These are phyloP conservation scores for Holacanthella duospinosa DNA, from an alignment of 2,888 invertebrate genomes.

Conservation along the genomic window DNA sequence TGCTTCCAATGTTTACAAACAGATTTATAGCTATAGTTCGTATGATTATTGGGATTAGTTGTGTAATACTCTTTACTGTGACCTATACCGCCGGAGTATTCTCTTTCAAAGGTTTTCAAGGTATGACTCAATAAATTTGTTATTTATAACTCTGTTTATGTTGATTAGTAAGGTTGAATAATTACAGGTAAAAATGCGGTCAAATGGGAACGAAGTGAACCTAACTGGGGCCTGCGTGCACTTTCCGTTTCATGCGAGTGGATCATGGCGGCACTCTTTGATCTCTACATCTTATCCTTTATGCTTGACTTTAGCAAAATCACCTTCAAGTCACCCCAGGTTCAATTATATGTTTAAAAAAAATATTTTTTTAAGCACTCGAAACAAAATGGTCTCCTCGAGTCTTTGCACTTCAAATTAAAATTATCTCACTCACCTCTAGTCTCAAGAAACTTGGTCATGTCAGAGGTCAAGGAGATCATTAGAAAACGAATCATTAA, in stretches of 20 bases:
- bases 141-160: no score
- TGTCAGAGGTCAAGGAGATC: no score
- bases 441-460: no score
- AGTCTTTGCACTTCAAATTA: neutral
- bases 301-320: constrained; percentile 54
- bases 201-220: constrained; percentile 49
- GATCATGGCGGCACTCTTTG: constrained; percentile 53
- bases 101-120: constrained; percentile 23
- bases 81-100: constrained; percentile 20
- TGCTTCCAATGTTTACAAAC: constrained; percentile 24
- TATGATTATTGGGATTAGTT: constrained; percentile 31
- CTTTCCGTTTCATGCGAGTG: constrained; percentile 56
- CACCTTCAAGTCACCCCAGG: constrained; percentile 47
- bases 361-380: no score
- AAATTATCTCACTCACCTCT: neutral
- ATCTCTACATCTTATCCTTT: constrained; percentile 53
- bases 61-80: constrained; percentile 25
- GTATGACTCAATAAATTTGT: constrained; percentile 17
- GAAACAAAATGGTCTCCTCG: neutral
- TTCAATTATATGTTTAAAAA: constrained; percentile 32
- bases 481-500: no score
- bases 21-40: constrained; percentile 28
- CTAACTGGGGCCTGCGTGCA: constrained; percentile 56
- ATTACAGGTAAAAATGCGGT: constrained; percentile 43
- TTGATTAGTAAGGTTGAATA: constrained; percentile 2